These are phyloP conservation scores for Endomychus coccineus DNA, from an alignment of 2,888 invertebrate genomes.

Conservation along the genomic window DNA sequence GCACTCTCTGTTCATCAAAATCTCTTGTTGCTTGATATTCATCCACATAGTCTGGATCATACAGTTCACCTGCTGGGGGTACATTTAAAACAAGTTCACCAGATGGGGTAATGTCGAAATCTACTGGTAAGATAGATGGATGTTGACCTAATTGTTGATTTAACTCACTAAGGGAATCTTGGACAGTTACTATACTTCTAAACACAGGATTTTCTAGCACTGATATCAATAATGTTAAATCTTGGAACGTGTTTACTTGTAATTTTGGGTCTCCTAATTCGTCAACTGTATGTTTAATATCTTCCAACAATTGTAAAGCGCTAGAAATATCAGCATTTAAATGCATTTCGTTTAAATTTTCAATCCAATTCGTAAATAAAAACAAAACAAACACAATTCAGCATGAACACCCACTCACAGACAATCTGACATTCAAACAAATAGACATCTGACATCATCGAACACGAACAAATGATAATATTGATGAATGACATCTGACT, in stretches of 20 bases:
- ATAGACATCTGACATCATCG: too few relatives aligned
- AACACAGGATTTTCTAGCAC: slow-evolving; percentile 86
- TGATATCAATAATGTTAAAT: slow-evolving; percentile 73
- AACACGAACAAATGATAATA: too few relatives aligned
- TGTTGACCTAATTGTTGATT: slow-evolving; percentile 82
- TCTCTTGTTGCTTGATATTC: slow-evolving; percentile 47
- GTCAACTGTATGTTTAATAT: slow-evolving; percentile 78
- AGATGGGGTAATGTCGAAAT: slow-evolving; percentile 84
- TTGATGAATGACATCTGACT: too few relatives aligned
- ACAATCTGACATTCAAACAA: too few relatives aligned
- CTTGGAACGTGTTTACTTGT: slow-evolving; percentile 66
- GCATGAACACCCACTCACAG: too few relatives aligned
- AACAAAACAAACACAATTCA: too few relatives aligned
- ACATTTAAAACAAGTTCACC: slow-evolving; percentile 60
- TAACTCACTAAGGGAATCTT: slow-evolving; percentile 83
- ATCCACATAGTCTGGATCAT: slow-evolving; percentile 49
- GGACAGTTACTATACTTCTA: slow-evolving; percentile 80
- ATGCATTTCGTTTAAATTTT: slow-evolving; percentile 42
- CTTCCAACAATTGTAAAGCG: slow-evolving; percentile 81
- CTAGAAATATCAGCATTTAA: slow-evolving; percentile 73
- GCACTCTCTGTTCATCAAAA: slow-evolving; percentile 71
- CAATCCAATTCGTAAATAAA: too few relatives aligned
- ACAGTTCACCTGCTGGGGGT: slow-evolving; percentile 51
- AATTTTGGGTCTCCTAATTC: slow-evolving; percentile 77
- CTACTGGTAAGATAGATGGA: slow-evolving; percentile 85